A percentile compares a stretch with the other conserved stretches of the same genome.
These are phyloP conservation scores for Raphicerus campestris DNA, from an alignment of 2,113 vertebrate genomes.

Conservation along the genomic window DNA sequence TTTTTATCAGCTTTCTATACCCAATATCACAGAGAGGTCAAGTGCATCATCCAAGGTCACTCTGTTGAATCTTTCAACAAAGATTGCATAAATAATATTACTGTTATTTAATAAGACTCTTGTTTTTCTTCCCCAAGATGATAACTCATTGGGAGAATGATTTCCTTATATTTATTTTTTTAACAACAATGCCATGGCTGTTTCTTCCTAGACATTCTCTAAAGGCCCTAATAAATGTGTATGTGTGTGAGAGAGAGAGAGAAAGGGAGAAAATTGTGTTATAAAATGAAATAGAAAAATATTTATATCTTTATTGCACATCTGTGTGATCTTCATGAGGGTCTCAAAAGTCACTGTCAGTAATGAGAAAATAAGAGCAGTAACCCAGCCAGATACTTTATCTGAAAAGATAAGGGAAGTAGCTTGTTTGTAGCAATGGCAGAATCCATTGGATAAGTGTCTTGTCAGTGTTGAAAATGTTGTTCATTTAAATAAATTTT, in stretches of 20 bases:
- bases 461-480: slow-evolving; percentile 28
- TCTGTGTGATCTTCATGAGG: neutral
- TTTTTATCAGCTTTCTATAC: neutral
- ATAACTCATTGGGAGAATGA: neutral
- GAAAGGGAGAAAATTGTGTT: neutral
- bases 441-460: neutral
- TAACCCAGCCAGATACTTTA: neutral
- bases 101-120: neutral
- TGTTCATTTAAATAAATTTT: neutral
- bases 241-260: neutral
- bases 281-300: slow-evolving; percentile 1
- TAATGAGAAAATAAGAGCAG: slow-evolving; percentile 1
- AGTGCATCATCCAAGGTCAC: neutral
- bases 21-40: neutral
- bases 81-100: neutral
- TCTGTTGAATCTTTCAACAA: neutral
- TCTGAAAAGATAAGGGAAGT: neutral
- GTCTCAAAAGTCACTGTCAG: neutral
- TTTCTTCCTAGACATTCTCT: neutral
- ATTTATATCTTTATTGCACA: neutral
- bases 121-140: neutral
- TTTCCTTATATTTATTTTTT: neutral
- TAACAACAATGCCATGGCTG: neutral
- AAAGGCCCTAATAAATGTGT: neutral
- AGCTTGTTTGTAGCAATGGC: neutral